A percentile compares a stretch with the other conserved stretches of the same genome.
Evolutionary conservation across 1,140 invertebrate genomes (phyloP).

Genomic region (Manduca sexta): DNA sequence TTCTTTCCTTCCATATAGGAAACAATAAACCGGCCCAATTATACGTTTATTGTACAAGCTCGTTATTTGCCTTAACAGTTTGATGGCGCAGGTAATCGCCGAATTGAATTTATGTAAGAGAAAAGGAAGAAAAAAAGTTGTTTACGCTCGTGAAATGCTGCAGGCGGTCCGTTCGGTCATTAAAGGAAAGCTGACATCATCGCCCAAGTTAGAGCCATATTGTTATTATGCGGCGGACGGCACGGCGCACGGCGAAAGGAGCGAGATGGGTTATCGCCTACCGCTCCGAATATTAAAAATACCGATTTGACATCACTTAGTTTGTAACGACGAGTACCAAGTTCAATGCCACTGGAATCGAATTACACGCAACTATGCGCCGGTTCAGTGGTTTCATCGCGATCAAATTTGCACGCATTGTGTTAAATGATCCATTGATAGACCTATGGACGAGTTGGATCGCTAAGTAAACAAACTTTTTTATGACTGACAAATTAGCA

Average conservation of each 20-base stretch:
- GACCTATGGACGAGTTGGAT: slow-evolving; percentile 16
- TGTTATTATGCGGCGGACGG: slow-evolving; percentile 51
- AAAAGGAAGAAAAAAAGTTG: slow-evolving; percentile 31
- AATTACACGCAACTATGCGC: slow-evolving; percentile 38
- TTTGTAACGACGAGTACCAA: slow-evolving; percentile 32
- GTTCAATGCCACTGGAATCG: slow-evolving; percentile 51
- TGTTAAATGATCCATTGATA: slow-evolving; percentile 42
- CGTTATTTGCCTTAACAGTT: slow-evolving; percentile 18
- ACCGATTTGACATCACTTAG: slow-evolving; percentile 28
- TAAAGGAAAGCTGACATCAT: slow-evolving; percentile 65
- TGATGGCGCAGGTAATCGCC: slow-evolving; percentile 17
- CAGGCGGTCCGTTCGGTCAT: slow-evolving; percentile 39
- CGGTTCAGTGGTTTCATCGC: slow-evolving; percentile 41
- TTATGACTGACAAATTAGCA: slow-evolving; percentile 2
- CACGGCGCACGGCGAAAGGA: slow-evolving; percentile 36
- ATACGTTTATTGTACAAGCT: slow-evolving; percentile 11
- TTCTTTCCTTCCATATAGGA: too few species aligned
- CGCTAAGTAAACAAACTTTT: slow-evolving; percentile 11
- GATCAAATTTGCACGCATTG: slow-evolving; percentile 39
- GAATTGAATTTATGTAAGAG: slow-evolving; percentile 20
- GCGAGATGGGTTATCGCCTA: slow-evolving; percentile 53
- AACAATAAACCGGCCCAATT: slow-evolving; percentile 11
- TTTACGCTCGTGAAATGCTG: slow-evolving; percentile 43
- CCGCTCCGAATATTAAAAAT: slow-evolving; percentile 48
- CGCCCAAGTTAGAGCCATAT: slow-evolving; percentile 49